phyloP scores from a whole-genome alignment of 1,140 invertebrate genomes.

The Atta texana region DNA sequence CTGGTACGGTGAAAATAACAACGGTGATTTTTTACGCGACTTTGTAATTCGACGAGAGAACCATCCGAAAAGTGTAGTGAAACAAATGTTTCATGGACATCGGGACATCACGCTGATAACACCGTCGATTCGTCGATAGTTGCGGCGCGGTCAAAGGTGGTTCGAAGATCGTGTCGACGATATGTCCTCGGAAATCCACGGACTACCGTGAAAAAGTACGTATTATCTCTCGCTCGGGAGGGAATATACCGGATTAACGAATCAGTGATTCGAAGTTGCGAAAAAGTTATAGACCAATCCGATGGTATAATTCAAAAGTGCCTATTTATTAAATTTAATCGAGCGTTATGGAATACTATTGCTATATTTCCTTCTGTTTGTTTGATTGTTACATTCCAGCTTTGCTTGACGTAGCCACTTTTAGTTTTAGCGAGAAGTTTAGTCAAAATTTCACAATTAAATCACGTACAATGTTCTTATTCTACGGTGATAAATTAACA shows the following conservation, averaged over 20 bases:
- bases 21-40: constrained; percentile 63
- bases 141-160: constrained; percentile 66
- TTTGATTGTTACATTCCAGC: constrained; percentile 4
- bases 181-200: constrained; percentile 73
- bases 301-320: constrained; percentile 45
- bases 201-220: constrained; percentile 76
- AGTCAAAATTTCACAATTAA: constrained; percentile 36
- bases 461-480: background rate
- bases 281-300: constrained; percentile 68
- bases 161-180: constrained; percentile 67
- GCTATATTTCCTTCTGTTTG: background rate
- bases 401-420: background rate
- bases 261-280: constrained; percentile 69
- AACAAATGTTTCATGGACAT: constrained; percentile 77
- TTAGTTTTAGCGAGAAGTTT: constrained; percentile 2
- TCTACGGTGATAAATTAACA: background rate
- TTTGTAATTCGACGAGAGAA: constrained; percentile 40
- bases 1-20: constrained; percentile 53
- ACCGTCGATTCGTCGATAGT: constrained; percentile 59
- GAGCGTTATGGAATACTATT: constrained; percentile 40
- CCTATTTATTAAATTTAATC: constrained; percentile 58
- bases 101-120: constrained; percentile 63
- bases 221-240: constrained; percentile 61
- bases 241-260: constrained; percentile 62
- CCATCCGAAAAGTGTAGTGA: constrained; percentile 70